These are phyloP conservation scores for Saturnia japonica DNA, from an alignment of 2,888 invertebrate genomes.

Conservation along the genomic window DNA sequence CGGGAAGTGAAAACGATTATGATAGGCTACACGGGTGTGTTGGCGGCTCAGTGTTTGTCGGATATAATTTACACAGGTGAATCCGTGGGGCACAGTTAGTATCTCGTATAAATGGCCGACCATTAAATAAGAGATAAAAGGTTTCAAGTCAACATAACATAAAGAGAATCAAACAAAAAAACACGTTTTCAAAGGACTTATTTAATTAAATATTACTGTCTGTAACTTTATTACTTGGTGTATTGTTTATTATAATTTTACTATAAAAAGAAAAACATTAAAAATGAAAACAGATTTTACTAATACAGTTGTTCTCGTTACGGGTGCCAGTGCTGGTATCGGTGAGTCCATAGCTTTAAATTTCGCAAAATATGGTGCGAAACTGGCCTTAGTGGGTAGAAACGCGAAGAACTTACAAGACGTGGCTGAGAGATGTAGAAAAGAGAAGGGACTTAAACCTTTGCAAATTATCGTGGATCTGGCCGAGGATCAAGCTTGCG, in stretches of 20 bases:
- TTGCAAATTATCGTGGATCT: not conserved
- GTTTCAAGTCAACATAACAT: too few species aligned
- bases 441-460: not conserved
- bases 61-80: too few species aligned
- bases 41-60: too few species aligned
- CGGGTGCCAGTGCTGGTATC: not conserved
- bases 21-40: too few species aligned
- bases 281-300: conserved; percentile 5
- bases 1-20: too few species aligned
- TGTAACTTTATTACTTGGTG: too few species aligned
- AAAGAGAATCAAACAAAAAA: too few species aligned
- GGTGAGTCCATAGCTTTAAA: not conserved
- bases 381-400: not conserved
- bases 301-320: not conserved
- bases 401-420: not conserved
- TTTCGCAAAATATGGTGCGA: not conserved
- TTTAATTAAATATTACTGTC: too few species aligned
- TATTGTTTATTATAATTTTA: too few species aligned
- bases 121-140: too few species aligned
- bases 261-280: not conserved
- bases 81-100: too few species aligned
- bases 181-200: not conserved
- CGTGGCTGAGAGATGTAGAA: not conserved
- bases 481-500: not conserved
- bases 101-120: too few species aligned